Evolutionary conservation across 1,140 invertebrate genomes (phyloP).

Genomic region (Drosophila sulfurigaster): DNA sequence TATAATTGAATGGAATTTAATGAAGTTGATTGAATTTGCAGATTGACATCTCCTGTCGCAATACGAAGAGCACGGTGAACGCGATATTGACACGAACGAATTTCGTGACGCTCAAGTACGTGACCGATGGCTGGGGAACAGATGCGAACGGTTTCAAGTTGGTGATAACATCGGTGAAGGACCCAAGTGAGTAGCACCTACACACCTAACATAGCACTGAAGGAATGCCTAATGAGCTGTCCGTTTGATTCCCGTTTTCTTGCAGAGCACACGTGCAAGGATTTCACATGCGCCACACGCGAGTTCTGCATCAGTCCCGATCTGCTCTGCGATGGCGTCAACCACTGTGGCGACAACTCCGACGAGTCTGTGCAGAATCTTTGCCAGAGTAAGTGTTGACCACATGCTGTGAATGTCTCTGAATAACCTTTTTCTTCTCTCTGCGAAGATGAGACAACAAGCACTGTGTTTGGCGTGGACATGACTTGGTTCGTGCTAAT

Average conservation of each 20-base stretch:
- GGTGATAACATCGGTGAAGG: conserved; percentile 97
- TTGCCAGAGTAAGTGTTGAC: conserved; percentile 90
- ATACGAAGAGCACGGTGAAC: conserved; percentile 94
- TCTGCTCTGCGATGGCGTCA: conserved; percentile 94
- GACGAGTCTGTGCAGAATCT: conserved; percentile 93
- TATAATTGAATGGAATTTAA: conserved; percentile 3
- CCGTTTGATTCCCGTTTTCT: conserved; percentile 48
- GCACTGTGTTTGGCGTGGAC: conserved; percentile 90
- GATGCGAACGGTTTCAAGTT: conserved; percentile 96
- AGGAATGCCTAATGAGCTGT: conserved; percentile 6
- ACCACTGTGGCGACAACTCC: conserved; percentile 96
- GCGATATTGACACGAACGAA: conserved; percentile 95
- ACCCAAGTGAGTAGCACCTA: conserved; percentile 91
- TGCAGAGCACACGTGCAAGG: conserved; percentile 94
- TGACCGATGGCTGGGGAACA: conserved; percentile 96
- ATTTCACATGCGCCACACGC: conserved; percentile 93
- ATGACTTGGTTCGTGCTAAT: conserved; percentile 91
- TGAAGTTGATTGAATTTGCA: conserved; percentile 78
- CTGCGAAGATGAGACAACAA: conserved; percentile 89
- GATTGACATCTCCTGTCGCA: conserved; percentile 95
- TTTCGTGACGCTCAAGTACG: conserved; percentile 96
- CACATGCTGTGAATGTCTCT: not conserved
- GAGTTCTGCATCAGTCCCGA: conserved; percentile 96
- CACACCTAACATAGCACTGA: not conserved
- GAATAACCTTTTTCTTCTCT: conserved; percentile 1